Conservation (phyloP, 2,113 vertebrate species). For the Pachycephala philippinensis region DNA sequence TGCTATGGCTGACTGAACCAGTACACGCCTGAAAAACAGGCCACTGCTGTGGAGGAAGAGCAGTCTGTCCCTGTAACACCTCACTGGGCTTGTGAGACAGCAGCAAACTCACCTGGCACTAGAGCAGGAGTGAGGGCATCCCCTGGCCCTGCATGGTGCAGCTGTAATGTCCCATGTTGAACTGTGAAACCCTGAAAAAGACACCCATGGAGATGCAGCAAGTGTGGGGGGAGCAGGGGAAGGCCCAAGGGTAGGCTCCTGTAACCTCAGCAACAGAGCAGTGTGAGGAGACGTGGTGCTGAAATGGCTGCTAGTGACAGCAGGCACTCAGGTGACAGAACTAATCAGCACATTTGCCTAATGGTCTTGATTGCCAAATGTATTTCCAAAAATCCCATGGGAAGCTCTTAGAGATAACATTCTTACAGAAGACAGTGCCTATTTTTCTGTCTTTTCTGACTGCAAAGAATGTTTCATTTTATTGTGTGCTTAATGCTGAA, state of each 20-base stretch:
- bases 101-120: neutral
- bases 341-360: neutral
- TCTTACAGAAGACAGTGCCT: neutral
- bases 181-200: neutral
- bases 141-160: neutral
- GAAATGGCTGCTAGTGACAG: neutral
- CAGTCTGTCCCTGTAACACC: neutral
- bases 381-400: neutral
- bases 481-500: neutral
- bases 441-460: neutral
- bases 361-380: neutral
- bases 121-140: neutral
- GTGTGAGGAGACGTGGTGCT: neutral
- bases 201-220: neutral
- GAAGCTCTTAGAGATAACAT: neutral
- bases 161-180: neutral
- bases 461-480: neutral
- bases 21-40: neutral
- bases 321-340: neutral
- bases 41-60: neutral
- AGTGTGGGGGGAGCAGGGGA: neutral
- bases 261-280: neutral
- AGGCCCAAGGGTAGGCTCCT: neutral
- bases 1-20: neutral
- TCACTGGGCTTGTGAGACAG: neutral